phyloP scores from a whole-genome alignment of 1,140 invertebrate genomes.

The Cryptotermes secundus region DNA sequence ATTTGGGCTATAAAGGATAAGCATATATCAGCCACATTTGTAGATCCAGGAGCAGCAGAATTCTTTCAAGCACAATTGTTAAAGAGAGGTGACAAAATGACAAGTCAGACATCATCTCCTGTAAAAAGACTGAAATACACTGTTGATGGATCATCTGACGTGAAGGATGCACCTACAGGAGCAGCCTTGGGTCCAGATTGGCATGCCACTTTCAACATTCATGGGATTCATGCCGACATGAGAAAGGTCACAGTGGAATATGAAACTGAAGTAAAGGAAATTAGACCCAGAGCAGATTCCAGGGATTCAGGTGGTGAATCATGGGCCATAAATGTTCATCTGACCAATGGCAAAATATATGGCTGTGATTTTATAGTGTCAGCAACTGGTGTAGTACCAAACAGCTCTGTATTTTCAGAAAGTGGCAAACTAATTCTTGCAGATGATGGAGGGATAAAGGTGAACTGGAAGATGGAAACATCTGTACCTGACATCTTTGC shows the following conservation, averaged over 20 bases:
- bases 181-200: constrained; percentile 95
- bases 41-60: constrained; percentile 93
- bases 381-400: constrained; percentile 89
- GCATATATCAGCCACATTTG: constrained; percentile 89
- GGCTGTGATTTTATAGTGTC: constrained; percentile 92
- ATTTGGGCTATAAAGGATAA: constrained; percentile 93
- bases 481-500: constrained; percentile 80
- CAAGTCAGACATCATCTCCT: constrained; percentile 40
- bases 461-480: constrained; percentile 87
- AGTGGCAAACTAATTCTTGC: constrained; percentile 55
- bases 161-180: constrained; percentile 52
- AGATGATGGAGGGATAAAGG: constrained; percentile 73
- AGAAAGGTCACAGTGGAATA: constrained; percentile 61
- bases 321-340: constrained; percentile 71
- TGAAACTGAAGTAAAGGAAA: constrained; percentile 65
- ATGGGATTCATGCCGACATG: constrained; percentile 51
- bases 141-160: constrained; percentile 48
- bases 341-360: constrained; percentile 74
- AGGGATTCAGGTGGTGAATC: constrained; percentile 42
- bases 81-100: constrained; percentile 39
- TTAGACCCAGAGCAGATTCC: constrained; percentile 44
- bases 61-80: constrained; percentile 72
- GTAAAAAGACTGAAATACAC: constrained; percentile 71
- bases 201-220: constrained; percentile 71
- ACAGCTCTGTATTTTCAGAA: constrained; percentile 57